Percentiles rank a stretch among this genome's conserved stretches.
Conservation (phyloP, 2,888 invertebrate species). For the Idaea aversata region DNA sequence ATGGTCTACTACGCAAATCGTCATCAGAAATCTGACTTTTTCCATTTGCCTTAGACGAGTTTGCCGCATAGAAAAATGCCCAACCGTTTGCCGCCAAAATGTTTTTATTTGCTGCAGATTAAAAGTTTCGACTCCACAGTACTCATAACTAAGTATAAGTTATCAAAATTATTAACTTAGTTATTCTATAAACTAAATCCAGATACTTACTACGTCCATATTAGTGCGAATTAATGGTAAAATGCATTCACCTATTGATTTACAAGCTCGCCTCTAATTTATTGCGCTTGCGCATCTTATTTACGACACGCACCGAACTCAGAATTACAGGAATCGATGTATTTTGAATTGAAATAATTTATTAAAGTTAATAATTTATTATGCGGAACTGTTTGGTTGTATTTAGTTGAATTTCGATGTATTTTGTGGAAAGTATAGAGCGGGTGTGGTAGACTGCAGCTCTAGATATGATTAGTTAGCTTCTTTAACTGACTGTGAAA, state of each 20-base stretch:
- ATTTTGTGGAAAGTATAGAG: not conserved
- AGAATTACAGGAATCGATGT: constrained; percentile 32
- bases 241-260: constrained; percentile 3
- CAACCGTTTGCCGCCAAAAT: no score
- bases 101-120: no score
- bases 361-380: constrained; percentile 12
- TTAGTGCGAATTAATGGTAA: not conserved
- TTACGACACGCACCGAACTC: constrained; percentile 1
- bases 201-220: not conserved
- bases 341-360: constrained; percentile 24
- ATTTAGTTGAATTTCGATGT: not conserved
- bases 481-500: no score
- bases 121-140: no score
- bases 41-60: no score
- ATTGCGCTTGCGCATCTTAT: not conserved
- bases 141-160: no score
- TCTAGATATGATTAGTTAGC: no score
- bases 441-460: not conserved
- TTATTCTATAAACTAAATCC: not conserved
- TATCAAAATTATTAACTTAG: no score
- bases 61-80: no score
- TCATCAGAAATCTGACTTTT: no score
- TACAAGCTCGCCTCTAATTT: not conserved
- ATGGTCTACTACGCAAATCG: no score
- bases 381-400: constrained; percentile 12